phyloP scores from a whole-genome alignment of 2,797 vertebrate species.

The Bradypodion ventrale region DNA sequence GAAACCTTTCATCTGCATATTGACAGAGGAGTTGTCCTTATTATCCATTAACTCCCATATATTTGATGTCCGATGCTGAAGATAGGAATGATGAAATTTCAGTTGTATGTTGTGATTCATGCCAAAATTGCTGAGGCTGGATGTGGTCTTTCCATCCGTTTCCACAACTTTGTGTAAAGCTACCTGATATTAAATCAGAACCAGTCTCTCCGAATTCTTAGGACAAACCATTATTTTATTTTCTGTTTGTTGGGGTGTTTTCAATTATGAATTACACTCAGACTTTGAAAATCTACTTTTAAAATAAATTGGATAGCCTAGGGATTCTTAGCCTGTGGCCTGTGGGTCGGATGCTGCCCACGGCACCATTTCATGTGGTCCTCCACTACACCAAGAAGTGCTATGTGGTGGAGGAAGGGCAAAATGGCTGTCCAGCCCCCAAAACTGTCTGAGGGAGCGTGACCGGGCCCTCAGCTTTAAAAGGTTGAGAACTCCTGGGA shows the following conservation, averaged over 20 bases:
- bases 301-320: neutral
- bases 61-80: slow-evolving; percentile 56
- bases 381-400: no score
- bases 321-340: no score
- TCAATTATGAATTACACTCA: neutral
- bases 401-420: no score
- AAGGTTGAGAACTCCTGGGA: no score
- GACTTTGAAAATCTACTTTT: neutral
- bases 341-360: no score
- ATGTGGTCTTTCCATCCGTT: neutral
- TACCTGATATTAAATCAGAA: neutral
- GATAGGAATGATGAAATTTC: slow-evolving; percentile 55
- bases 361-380: no score
- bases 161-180: neutral
- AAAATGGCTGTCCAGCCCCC: no score
- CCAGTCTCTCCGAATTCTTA: neutral
- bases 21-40: slow-evolving; percentile 30
- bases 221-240: neutral
- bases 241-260: neutral
- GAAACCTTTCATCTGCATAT: no score
- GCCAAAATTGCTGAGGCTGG: neutral
- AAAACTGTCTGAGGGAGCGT: no score
- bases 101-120: slow-evolving; percentile 36
- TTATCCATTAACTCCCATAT: slow-evolving; percentile 64
- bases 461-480: no score